Evolutionary conservation across 1,140 invertebrate genomes (phyloP), one percentile per base, ranked within the genome.

Genomic region (Dryas iulia): DNA sequence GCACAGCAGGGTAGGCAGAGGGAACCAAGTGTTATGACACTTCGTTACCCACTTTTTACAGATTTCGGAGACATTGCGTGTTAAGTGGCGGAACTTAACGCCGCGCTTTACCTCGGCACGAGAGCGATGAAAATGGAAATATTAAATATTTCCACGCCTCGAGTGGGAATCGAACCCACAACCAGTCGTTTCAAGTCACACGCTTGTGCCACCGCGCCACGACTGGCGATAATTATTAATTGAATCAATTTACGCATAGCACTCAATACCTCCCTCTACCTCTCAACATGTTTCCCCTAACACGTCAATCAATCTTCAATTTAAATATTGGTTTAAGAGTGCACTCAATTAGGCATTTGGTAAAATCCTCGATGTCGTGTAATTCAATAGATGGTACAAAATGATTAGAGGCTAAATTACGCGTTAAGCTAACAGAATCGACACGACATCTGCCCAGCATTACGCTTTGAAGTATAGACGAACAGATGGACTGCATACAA

Each of bases 401-500:
- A 66, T 73, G 67, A 74, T 80, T 79, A 58, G 59, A 63, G 71
- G 73, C 66, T 62, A 74, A 80, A 84, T 83, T 74, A 82, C 69
- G 68, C 68, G 71, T 71, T 76, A 70, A 26, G 54, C 64, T 70
- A 74, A 77, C 63, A 75, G 62, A 57, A 26, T 75, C 67, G 73
- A 70, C 74, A 33, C 72, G 72, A 76, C 86, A 87, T 87, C 84
- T 87, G 83, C 78, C 75, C 69, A 71, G 75, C 63, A 73, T 69
- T 77, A 82, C 73, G 76, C 56, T 75, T 81, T 87, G 81, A 86
- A 84, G 85, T 78, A 77, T 72, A 71, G 77, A 82, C 70, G 68
- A 71, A 56, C 66, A 68, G 66, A 68, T 68, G 66, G 66, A 61
- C 28, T 53, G 39, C 33, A 33, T 39, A 68, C 52, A 68, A 61